Evolutionary conservation across 2,888 invertebrate species (phyloP).

Genomic region (Drosophila tripunctata): DNA sequence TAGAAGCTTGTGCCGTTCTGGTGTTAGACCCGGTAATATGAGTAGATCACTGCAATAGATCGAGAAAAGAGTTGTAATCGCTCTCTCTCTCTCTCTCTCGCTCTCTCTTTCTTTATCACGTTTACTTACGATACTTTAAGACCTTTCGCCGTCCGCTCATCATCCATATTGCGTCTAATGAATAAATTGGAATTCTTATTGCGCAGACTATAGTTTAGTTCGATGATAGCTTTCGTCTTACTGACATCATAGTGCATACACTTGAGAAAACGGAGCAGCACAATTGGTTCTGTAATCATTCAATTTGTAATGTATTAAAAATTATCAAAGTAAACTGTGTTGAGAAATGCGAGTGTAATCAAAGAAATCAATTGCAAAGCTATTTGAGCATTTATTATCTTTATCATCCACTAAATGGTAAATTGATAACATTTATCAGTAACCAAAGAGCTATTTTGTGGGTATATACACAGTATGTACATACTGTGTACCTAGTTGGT

Average conservation of each 20-base stretch:
- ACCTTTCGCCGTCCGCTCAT: conserved; percentile 64
- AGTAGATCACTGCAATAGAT: conserved; percentile 65
- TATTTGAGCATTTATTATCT: conserved; percentile 38
- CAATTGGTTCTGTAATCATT: conserved; percentile 71
- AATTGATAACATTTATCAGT: conserved; percentile 41
- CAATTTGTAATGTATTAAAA: too few species aligned
- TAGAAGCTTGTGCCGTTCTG: conserved; percentile 72
- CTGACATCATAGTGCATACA: conserved; percentile 73
- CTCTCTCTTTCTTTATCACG: not conserved
- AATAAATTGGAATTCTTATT: conserved; percentile 86
- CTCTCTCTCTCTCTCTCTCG: not conserved
- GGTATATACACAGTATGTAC: too few species aligned
- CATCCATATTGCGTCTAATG: conserved; percentile 84
- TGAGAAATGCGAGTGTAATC: not conserved
- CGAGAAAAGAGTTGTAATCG: not conserved
- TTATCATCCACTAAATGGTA: conserved; percentile 19
- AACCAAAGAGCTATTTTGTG: too few species aligned
- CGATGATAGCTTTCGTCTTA: conserved; percentile 75
- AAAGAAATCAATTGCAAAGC: not conserved
- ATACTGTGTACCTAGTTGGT: too few species aligned
- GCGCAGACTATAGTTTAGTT: conserved; percentile 84
- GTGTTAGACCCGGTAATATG: conserved; percentile 76
- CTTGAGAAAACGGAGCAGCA: conserved; percentile 77
- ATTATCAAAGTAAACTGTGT: too few species aligned
- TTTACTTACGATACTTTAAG: conserved; percentile 55